These are phyloP conservation scores for Distichodus sexfasciatus DNA, from an alignment of 2,797 vertebrate species.

Conservation along the genomic window DNA sequence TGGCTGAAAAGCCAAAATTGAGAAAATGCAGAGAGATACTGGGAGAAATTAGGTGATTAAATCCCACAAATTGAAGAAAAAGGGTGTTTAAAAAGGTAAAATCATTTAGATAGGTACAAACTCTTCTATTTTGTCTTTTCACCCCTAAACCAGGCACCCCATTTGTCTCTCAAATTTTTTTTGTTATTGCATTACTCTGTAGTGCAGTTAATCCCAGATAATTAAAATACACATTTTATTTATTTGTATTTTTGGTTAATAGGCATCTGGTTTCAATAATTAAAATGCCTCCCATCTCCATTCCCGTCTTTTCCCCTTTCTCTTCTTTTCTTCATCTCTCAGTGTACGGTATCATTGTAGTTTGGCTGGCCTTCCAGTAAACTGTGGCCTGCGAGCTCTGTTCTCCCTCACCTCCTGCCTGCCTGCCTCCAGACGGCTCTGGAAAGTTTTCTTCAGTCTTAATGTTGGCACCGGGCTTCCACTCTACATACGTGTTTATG, in stretches of 20 bases:
- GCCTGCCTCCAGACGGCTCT: conserved; percentile 55
- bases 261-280: conserved; percentile 21
- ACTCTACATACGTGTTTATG: conserved; percentile 72
- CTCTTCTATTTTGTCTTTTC: no score
- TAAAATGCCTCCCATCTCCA: conserved; percentile 36
- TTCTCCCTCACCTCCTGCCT: conserved; percentile 69
- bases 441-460: conserved; percentile 64
- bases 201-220: conserved; percentile 49
- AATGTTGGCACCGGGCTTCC: conserved; percentile 61
- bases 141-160: no score
- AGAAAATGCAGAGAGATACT: no score
- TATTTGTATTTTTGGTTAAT: conserved; percentile 30
- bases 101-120: no score
- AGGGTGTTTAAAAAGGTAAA: no score
- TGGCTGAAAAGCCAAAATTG: no score
- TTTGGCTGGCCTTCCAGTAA: conserved; percentile 88
- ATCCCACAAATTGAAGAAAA: no score
- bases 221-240: conserved; percentile 56
- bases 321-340: conserved; percentile 28
- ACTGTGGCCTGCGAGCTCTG: conserved; percentile 73
- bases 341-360: conserved; percentile 74
- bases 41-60: no score
- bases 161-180: no score
- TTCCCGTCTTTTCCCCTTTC: background rate
- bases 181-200: no score